Evolutionary conservation across 2,888 invertebrate genomes (phyloP), one percentile per base, ranked within the genome.

Genomic region (Drosophila eohydei): DNA sequence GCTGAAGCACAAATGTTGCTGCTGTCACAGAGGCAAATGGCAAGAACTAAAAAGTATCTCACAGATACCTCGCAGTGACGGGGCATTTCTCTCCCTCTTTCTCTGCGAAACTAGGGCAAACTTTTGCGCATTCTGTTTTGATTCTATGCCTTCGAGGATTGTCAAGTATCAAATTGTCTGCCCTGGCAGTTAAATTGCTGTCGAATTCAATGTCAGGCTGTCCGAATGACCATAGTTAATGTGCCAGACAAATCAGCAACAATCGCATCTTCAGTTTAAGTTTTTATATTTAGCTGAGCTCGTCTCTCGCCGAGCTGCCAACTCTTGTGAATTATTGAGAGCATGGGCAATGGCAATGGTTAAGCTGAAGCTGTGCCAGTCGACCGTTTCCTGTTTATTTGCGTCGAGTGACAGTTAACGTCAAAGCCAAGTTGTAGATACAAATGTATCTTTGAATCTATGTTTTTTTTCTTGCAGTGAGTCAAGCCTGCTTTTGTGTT

Each of bases 391-490:
- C 85, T 85, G 83, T 88, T 82, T 82, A 56, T 68, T 62, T 64
- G 76, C 73, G 34, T 52, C 71, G 74, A 80, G 50, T 83, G 83
- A 88, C 81, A 74, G 80, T 52, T 66, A 68, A 72, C 72, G 88
- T 88, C 83, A 88, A 83, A 74, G 80, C 80, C 52, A 77, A 71
- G 50, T 74, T 86, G 81, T 78, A 76, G 79, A 55, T 87, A 74
- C 89, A 88, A 81, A 88, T 77, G 85, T 75, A 73, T 73, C 73
- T 81, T 54, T 61, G 56, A 67, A 70, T 76, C 79, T 57, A 0
- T 16, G 8, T 16, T 16, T 46, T 38, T 61, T 69, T 74, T 78
- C 74, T 54, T 69, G 65, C 61, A 30, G 44, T 54, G 40, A 50
- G 34, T 56, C 32, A 30, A 28, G 38, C 16, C 48, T 21, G 58